Base-by-base conservation (phyloP, 2,113 vertebrate genomes). In the Oncorhynchus nerka region DNA sequence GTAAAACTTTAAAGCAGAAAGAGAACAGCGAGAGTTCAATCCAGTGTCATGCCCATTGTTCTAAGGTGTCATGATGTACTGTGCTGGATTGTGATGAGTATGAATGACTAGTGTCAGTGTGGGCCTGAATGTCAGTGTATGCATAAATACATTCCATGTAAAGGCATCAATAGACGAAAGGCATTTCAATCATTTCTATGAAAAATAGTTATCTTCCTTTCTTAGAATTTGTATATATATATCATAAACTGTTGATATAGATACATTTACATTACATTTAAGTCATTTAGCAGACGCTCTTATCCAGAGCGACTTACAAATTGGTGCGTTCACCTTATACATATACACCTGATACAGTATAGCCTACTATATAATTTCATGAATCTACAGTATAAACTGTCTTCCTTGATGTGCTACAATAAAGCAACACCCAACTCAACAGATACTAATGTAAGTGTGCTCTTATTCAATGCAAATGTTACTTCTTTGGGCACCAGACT, bases 41-140 rank as follows among this genome's bases (percentile, higher is more conserved):
- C 19, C 59, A 62, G n/a, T 22, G n/a, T 61, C n/a, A 22, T 5
- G 4, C 20, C 6, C 13, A 13, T 61, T 8, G 15, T 51, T 51
- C 49, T 15, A 51, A 51, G 3, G 4, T 51, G 11, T n/a, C 20
- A 61, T 22, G n/a, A 3, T 62, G 59, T 62, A 22, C 8, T 62
- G 7, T 62, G 59, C 19, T 62, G 59, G n/a, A 24, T 62, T 62
- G n/a, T 62, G 51, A 19, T 55, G 51, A 55, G 51, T 55, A 16
- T 51, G n/a, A 61, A n/a, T 61, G 5, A n/a, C 20, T 12, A 62
- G 20, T 62, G 59, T 83, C 87, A 85, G 7, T 82, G 74, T 32
- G 39, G 16, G 24, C 81, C 79, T 85, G 84, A 88, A 88, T 88
- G 85, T 87, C 85, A 85, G 77, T 83, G 89, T 79, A 86, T 87